phyloP scores from a whole-genome alignment of 53 echinoderm and acorn worm species.

The Pentamera pediparva region DNA sequence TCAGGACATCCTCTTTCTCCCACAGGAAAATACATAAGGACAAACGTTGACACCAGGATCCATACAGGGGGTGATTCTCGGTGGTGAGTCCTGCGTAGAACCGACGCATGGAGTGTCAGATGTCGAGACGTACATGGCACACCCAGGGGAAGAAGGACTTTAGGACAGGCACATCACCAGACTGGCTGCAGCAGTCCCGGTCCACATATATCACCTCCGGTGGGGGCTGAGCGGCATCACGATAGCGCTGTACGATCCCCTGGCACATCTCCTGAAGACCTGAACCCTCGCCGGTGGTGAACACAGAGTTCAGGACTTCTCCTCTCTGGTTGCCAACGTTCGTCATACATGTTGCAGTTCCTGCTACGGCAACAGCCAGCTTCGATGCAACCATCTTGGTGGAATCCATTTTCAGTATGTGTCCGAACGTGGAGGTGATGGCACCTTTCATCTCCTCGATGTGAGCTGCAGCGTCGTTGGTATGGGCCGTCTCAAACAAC shows the following conservation, averaged over 20 bases:
- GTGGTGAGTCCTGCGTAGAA: slow-evolving; percentile 34
- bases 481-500: slow-evolving; percentile 43
- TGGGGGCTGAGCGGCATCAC: slow-evolving; percentile 13
- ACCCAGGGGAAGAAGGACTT: slow-evolving; percentile 21
- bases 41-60: slow-evolving; percentile 22
- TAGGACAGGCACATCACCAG: slow-evolving; percentile 11
- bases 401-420: slow-evolving; percentile 39
- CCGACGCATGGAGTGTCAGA: too few species aligned
- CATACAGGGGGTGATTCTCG: slow-evolving; percentile 39
- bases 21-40: too few species aligned
- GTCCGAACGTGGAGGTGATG: slow-evolving; percentile 29
- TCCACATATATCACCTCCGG: slow-evolving; percentile 33
- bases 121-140: not conserved
- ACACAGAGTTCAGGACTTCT: too few species aligned
- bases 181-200: slow-evolving; percentile 32
- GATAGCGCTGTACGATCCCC: slow-evolving; percentile 31
- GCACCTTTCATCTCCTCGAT: slow-evolving; percentile 27
- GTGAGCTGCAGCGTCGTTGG: slow-evolving; percentile 30
- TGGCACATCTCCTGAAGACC: too few species aligned
- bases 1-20: too few species aligned
- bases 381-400: too few species aligned
- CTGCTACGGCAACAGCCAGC: too few species aligned
- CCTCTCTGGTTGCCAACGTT: too few species aligned
- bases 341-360: too few species aligned
- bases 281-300: too few species aligned